Evolutionary conservation across 2,797 vertebrate genomes (phyloP).

Genomic region (Heliangelus exortis): DNA sequence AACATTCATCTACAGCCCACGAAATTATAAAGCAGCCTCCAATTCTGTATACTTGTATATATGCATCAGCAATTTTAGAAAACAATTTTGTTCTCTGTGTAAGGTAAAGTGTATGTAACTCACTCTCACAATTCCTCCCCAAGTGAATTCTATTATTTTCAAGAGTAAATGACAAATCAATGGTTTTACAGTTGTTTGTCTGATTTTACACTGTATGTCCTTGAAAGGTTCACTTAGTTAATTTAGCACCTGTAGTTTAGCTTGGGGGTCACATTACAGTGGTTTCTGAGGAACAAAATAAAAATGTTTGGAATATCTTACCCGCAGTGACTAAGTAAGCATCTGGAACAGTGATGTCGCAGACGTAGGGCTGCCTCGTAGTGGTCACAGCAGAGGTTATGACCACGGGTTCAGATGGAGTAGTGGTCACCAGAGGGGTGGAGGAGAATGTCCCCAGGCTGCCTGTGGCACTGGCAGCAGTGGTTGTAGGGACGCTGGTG

Average conservation of each 20-base stretch:
- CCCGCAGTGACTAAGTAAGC: slow-evolving; percentile 91
- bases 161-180: not conserved
- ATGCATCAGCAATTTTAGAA: not conserved
- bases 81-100: not conserved
- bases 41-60: not conserved
- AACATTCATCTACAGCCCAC: not conserved
- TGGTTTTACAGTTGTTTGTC: not conserved
- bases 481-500: not conserved
- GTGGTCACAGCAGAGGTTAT: slow-evolving; percentile 73
- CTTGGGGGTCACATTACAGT: not conserved
- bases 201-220: not conserved
- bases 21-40: not conserved
- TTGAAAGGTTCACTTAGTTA: not conserved
- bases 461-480: slow-evolving; percentile 43
- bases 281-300: not conserved
- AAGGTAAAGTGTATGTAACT: not conserved
- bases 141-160: not conserved
- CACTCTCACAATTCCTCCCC: not conserved
- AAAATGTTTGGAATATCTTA: slow-evolving; percentile 70
- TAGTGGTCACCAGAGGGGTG: not conserved
- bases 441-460: slow-evolving; percentile 27
- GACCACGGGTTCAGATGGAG: slow-evolving; percentile 36
- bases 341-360: slow-evolving; percentile 88
- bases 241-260: not conserved
- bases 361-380: slow-evolving; percentile 85